Evolutionary conservation across 2,797 vertebrate genomes (phyloP).

Genomic region (Catamblyrhynchus diadema): DNA sequence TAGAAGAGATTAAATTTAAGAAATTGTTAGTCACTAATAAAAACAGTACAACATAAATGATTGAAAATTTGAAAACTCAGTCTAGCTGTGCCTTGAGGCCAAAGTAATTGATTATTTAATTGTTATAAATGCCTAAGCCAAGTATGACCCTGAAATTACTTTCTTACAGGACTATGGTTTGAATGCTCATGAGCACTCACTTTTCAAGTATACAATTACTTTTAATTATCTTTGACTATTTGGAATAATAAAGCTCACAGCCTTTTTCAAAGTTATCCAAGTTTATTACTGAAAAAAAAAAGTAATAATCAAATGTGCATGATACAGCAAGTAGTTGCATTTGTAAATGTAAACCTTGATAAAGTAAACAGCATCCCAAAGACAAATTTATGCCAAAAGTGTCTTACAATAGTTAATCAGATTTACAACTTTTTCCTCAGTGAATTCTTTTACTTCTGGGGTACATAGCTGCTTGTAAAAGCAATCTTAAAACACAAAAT

Average conservation of each 20-base stretch:
- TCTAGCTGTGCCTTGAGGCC: background rate
- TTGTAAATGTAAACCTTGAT: conserved; percentile 85
- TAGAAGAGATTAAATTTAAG: background rate
- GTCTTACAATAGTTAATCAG: background rate
- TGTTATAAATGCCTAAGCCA: background rate
- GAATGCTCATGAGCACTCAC: background rate
- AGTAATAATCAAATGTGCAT: conserved; percentile 79
- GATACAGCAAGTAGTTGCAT: conserved; percentile 71
- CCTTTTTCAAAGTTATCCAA: conserved; percentile 55
- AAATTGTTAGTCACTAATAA: background rate
- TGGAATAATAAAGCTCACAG: conserved; percentile 68
- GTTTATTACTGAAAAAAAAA: conserved; percentile 88
- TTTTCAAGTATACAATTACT: background rate
- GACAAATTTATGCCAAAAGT: conserved; percentile 28
- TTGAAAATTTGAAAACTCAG: background rate
- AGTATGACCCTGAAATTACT: background rate
- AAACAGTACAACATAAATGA: background rate
- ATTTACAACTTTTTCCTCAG: background rate
- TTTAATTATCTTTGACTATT: background rate
- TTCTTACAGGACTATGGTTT: background rate
- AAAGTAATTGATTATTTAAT: background rate
- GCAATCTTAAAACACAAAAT: conserved; percentile 8
- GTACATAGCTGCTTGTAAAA: background rate
- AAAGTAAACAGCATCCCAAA: conserved; percentile 79
- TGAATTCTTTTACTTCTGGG: conserved; percentile 19